Base-by-base conservation (phyloP, 2,797 vertebrate species). In the Aeoliscus strigatus region DNA sequence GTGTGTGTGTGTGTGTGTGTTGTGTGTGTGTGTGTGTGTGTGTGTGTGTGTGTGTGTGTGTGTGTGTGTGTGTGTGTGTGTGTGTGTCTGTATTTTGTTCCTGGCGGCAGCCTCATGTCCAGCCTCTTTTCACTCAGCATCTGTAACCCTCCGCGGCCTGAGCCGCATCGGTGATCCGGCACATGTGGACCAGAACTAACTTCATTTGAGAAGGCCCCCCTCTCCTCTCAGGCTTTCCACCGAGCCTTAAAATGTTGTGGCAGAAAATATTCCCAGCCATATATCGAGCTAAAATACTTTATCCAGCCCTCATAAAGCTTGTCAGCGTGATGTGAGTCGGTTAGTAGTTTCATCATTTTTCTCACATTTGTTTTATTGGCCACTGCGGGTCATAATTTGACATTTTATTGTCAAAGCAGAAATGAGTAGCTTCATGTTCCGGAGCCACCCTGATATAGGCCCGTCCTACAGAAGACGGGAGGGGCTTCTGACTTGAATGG, bases 131-230 rank as follows among this genome's bases (percentile, higher is more conserved):
- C 27, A 9, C 11, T 4, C 16, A 21, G 8, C 4, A 21, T 10
- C 34, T 21, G 11, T 12, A n/a, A 18, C 23, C 12, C 9, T 18
- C 29, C 29, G 14, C 6, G 29, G 12, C 8, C 14, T 8, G 53
- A 32, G 49, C 66, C 62, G 64, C 60, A 39, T 73, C 62, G 68
- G 16, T 73, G 79, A 48, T 77, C 50, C 55, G 61, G 58, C 67
- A 66, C 75, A 79, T 80, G 72, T 72, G 75, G 66, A 77, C 74
- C 81, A 80, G 80, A 27, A 77, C 74, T 79, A 77, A 80, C 74
- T 79, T 78, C 56, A 82, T 74, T 77, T 75, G 51, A 16, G 62
- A n/a, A 46, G 43, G 38, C 24, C 69, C 69, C n/a, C 39, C 58
- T 41, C 42, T 27, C 47, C 50, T 52, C 33, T 13, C 4, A 17